Conservation (phyloP, 2,113 vertebrate genomes). For the Sphyrna mokarran region DNA sequence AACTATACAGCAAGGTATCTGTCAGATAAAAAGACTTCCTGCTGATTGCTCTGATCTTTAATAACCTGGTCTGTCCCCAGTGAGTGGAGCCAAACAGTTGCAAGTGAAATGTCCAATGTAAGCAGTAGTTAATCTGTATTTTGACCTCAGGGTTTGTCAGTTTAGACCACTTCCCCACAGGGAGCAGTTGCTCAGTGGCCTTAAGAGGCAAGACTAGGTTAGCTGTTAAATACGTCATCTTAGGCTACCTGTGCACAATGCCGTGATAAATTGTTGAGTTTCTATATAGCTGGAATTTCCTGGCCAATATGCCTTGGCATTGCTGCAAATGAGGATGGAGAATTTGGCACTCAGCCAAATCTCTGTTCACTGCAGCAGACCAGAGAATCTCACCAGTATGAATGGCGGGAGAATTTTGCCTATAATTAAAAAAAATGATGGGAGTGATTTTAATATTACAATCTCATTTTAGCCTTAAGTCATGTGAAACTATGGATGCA, state of each 20-base stretch:
- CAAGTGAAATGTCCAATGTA: background rate
- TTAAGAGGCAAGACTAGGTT: background rate
- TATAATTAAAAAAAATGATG: background rate
- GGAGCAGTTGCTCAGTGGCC: background rate
- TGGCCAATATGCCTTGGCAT: too few relatives aligned
- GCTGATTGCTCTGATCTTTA: background rate
- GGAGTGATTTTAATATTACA: background rate
- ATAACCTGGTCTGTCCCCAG: background rate
- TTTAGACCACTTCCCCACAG: background rate
- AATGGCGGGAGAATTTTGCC: too few relatives aligned
- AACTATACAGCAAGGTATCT: background rate
- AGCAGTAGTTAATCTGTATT: background rate
- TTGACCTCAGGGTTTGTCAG: background rate
- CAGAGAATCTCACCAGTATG: too few relatives aligned
- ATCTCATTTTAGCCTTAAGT: background rate
- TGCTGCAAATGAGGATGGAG: too few relatives aligned
- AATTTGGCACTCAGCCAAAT: too few relatives aligned
- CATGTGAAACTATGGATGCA: background rate
- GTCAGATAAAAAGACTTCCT: background rate
- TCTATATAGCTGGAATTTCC: too few relatives aligned
- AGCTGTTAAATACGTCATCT: background rate
- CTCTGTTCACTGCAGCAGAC: too few relatives aligned
- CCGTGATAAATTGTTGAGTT: background rate
- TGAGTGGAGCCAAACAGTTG: background rate
- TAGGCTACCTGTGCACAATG: background rate